Evolutionary conservation across 2,888 invertebrate genomes (phyloP).

Genomic region (Lasioglossum calceatum): DNA sequence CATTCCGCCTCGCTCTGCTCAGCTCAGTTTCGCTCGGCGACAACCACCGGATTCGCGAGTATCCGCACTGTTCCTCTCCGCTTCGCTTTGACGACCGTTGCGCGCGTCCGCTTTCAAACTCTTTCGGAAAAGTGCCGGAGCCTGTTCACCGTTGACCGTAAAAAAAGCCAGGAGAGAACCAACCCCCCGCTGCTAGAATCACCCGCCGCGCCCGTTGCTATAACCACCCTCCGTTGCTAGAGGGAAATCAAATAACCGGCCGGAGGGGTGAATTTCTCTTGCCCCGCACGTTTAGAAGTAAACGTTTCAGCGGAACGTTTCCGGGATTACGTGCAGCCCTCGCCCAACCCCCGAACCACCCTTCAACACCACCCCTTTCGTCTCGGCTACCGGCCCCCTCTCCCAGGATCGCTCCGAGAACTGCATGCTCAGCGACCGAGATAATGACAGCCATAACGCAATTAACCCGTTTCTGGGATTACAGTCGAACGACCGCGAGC

Average conservation of each 20-base stretch:
- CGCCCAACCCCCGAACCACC: slow-evolving; percentile 13
- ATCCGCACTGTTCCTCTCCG: not conserved
- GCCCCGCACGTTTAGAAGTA: slow-evolving; percentile 53
- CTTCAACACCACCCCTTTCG: not conserved
- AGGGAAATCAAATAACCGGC: slow-evolving; percentile 51
- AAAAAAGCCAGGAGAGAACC: not conserved
- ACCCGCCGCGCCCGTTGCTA: not conserved
- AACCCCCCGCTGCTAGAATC: not conserved
- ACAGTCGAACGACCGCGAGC: slow-evolving; percentile 53
- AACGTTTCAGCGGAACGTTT: slow-evolving; percentile 47
- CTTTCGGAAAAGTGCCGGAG: slow-evolving; percentile 9
- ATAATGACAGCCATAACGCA: slow-evolving; percentile 66
- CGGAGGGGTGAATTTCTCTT: slow-evolving; percentile 35
- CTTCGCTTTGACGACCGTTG: not conserved
- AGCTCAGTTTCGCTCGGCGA: not conserved
- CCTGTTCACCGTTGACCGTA: slow-evolving; percentile 9
- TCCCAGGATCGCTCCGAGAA: slow-evolving; percentile 43
- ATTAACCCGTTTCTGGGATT: slow-evolving; percentile 63
- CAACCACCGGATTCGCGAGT: not conserved
- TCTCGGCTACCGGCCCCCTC: not conserved
- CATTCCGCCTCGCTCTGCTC: not conserved
- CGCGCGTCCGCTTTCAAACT: not conserved
- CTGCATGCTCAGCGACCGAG: slow-evolving; percentile 62
- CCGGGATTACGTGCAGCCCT: slow-evolving; percentile 50
- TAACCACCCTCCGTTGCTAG: not conserved